Conservation (phyloP, 23 tunicate genomes). For the Halocynthia roretzi region DNA sequence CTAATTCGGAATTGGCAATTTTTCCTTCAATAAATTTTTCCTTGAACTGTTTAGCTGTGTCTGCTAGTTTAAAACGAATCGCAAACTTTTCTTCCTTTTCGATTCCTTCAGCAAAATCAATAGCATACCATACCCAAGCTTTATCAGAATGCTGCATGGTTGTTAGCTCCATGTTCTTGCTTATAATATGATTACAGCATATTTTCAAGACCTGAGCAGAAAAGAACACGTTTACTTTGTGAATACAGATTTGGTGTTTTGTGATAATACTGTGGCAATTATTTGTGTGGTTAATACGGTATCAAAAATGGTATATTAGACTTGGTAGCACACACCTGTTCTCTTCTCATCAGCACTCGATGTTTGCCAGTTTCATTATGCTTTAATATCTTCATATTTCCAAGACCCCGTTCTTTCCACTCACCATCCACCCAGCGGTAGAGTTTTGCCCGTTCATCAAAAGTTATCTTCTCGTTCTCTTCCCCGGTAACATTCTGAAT, state of each 20-base stretch:
- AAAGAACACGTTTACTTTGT: neutral
- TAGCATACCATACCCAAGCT: slow-evolving; percentile 81
- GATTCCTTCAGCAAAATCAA: slow-evolving; percentile 83
- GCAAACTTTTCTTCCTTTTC: slow-evolving; percentile 57
- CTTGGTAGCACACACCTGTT: slow-evolving; percentile 40
- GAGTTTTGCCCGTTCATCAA: slow-evolving; percentile 72
- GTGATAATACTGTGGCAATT: no score
- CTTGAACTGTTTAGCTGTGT: slow-evolving; percentile 54
- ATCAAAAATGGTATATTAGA: neutral
- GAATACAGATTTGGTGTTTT: no score
- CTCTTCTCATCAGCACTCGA: slow-evolving; percentile 87
- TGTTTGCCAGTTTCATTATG: slow-evolving; percentile 44
- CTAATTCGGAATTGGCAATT: neutral
- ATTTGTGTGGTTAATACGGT: no score
- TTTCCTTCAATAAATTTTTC: slow-evolving; percentile 21
- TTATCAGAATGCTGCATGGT: slow-evolving; percentile 53
- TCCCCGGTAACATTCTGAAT: slow-evolving; percentile 75
- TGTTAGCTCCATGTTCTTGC: slow-evolving; percentile 9
- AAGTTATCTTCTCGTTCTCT: slow-evolving; percentile 68
- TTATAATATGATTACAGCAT: slow-evolving; percentile 80
- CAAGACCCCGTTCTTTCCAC: slow-evolving; percentile 95
- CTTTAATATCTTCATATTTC: slow-evolving; percentile 62
- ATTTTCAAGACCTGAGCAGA: slow-evolving; percentile 62
- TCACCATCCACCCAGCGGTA: slow-evolving; percentile 55
- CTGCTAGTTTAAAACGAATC: slow-evolving; percentile 65